phyloP scores from a whole-genome alignment of 2,888 invertebrate genomes.

The Altica lythri region DNA sequence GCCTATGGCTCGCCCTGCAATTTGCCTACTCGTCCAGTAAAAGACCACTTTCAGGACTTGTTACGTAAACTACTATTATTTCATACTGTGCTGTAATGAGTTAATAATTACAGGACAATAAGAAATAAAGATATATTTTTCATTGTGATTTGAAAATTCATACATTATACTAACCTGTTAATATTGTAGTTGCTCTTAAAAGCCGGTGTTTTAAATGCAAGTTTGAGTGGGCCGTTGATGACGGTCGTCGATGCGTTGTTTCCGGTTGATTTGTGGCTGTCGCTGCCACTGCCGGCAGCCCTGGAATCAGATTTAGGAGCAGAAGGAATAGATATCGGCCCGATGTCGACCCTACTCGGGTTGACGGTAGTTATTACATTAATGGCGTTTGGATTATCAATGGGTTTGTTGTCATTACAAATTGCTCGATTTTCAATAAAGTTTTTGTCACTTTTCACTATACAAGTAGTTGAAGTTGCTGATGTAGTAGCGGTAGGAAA shows the following conservation, averaged over 20 bases:
- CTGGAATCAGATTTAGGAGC: conserved; percentile 39
- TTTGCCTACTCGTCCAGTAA: no score
- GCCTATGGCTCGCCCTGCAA: no score
- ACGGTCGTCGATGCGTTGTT: conserved; percentile 46
- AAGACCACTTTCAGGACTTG: no score
- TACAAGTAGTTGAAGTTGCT: not conserved
- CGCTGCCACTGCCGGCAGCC: conserved; percentile 24
- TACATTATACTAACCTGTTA: conserved; percentile 49
- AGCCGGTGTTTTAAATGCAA: conserved; percentile 56
- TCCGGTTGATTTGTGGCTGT: not conserved
- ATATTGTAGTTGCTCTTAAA: conserved; percentile 57
- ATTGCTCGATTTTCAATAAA: not conserved
- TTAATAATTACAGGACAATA: no score
- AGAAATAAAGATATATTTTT: not conserved
- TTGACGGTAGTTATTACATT: conserved; percentile 54
- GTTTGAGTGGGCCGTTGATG: conserved; percentile 60
- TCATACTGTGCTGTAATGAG: no score
- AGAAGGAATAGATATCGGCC: conserved; percentile 30
- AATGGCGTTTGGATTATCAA: conserved; percentile 57
- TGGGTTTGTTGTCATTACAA: conserved; percentile 25
- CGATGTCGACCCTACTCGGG: conserved; percentile 36
- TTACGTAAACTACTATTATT: no score
- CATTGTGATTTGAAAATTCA: no score
- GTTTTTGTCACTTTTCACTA: conserved; percentile 1
- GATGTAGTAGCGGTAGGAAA: conserved; percentile 36